Evolutionary conservation across 2,888 invertebrate genomes (phyloP), one percentile per base, ranked within the genome.

Genomic region (Sarcophaga rosellei): DNA sequence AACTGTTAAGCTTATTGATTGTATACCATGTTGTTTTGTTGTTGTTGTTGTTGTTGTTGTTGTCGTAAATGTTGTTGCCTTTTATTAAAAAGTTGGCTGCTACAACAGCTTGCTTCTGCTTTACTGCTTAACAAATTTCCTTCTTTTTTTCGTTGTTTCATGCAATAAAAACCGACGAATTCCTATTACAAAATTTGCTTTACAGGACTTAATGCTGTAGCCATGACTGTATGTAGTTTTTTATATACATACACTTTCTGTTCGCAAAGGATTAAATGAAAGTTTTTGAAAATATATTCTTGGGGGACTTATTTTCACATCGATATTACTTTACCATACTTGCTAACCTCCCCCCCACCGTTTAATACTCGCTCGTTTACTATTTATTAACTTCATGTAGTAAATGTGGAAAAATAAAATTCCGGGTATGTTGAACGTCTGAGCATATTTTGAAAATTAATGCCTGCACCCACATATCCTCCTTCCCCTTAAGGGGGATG

Each of bases 1-100:
- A 69, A 78, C 85, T 80, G 70, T 77, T 82, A 86, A 82, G 85
- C 82, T 86, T 86, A 86, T 86, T 80, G 85, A 82, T 82, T 82
- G 79, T 68, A 59, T 66, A 66, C 10, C 2, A 35, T 35, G 53
- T 75, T 72, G n/a, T 11, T 44, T 47, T 65, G 74, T 12, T 57
- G 62, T 65, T 77, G 75, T 44, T 68, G 63, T 59, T 73, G 59
- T 65, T 73, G 35, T 61, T 63, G 17, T 73, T 20, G 20, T n/a
- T 65, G 65, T 53, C 1, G 12, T 53, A 15, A 15, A 53, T 53
- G 12, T 53, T 53, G 12, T 17, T 53, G 12, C 17, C 17, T 12
- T 53, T 53, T 53, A 15, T 17, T 53, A 15, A 21, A 61, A 61
- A n/a, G 3, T 53, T 53, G 17, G 17, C 17, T 53, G 12, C 53